Base-by-base conservation (phyloP, 2,888 invertebrate genomes). In the Athalia cordata region DNA sequence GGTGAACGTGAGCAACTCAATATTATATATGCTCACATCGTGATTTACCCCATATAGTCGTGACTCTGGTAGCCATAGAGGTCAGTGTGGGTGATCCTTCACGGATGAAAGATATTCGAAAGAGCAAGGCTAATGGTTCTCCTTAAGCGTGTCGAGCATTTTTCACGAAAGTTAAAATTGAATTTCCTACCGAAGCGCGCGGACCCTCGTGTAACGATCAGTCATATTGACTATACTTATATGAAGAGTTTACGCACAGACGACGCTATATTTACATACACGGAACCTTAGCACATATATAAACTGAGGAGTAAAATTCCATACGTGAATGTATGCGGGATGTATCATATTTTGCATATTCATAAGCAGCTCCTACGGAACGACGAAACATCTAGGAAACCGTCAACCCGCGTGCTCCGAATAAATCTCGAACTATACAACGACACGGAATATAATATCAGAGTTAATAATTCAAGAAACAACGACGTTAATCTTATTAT, bases 331-430 rank as follows among this genome's bases (percentile, higher is more conserved):
- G 82, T 78, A 79, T 81, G 80, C 77, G 70, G 79, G 79, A 68
- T 76, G 81, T 78, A 11, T 78, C 13, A 65, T 65, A 80, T 81
- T 79, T 81, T 85, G 86, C 84, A 85, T 86, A 86, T 86, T 86
- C 84, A 86, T 85, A 85, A 86, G 83, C 80, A 78, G 29, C 81
- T 79, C 79, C 80, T 77, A 72, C 76, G 79, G 81, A 80, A 77
- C 72, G 81, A 61, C 68, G 79, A 81, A 83, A 83, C 84, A 83
- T 83, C 83, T 84, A 83, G 83, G 84, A 81, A 80, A 83, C 80
- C 82, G 81, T 81, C 81, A 74, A 83, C 81, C 82, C 83, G 29
- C 29, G 82, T 80, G 84, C 82, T 79, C 79, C 81, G 82, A 83
- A 81, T 83, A 84, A 84, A 83, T 84, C 81, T 70, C 52, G 29